Evolutionary conservation across 2,888 invertebrate genomes (phyloP), one percentile per base, ranked within the genome.

Genomic region (Cheilosia pagana): DNA sequence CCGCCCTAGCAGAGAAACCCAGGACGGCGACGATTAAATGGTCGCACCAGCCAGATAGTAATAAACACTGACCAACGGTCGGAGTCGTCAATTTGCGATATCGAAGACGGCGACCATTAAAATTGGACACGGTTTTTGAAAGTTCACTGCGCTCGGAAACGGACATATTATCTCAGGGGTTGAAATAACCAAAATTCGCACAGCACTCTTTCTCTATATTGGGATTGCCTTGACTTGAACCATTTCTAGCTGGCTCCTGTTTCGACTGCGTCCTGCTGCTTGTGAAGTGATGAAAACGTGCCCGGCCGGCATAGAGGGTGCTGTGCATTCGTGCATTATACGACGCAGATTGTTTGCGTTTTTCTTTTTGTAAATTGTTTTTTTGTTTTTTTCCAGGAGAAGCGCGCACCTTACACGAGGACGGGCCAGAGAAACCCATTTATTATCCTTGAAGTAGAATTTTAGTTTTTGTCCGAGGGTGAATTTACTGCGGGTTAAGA

Each of bases 241-340:
- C 45, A 16, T 16, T 45, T 7, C 1, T 35, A 10, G 45, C 2
- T 16, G 67, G 45, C 35, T 19, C 5, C 23, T 55, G 45, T 31
- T 35, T 10, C 50, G 60, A 10, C 52, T 41, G 43, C 12, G 50
- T 78, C 67, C 82, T 68, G 78, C 74, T 83, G 78, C 68, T 78
- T 74, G 83, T 83, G 74, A 78, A 78, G 74, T 78, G 83, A 70
- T 78, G 65, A 59, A 83, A 83, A 83, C 78, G 83, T 83, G 83
- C 74, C 78, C 53, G 62, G 25, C 63, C 19, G 25, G 3, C 45
- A 39, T 45, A 68, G 52, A 75, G 83, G 83, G 77, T 83, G 78
- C 21, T 83, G 78, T 83, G 78, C 83, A 83, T 70, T 78, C 78
- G 74, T 83, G 78, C 83, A 74, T 78, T 78, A 78, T 75, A 83